Conservation (phyloP, 2,797 vertebrate species). For the Pseudochirops corinnae region DNA sequence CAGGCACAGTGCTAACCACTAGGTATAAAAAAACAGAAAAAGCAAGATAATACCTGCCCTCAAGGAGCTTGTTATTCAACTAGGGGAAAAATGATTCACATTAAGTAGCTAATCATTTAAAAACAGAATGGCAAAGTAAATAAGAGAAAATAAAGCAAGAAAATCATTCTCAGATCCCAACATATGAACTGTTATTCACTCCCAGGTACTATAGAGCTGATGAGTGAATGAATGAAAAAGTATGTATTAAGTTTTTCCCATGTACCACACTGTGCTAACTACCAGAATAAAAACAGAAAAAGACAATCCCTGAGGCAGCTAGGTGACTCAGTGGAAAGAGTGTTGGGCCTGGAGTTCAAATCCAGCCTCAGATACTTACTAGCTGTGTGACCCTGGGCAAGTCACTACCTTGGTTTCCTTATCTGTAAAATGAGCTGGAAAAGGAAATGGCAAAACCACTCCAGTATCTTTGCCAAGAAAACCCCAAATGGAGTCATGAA, state of each 20-base stretch:
- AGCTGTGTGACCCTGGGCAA: not conserved
- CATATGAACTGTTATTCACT: not conserved
- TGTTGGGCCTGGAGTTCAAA: too few species aligned
- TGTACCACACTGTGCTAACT: not conserved
- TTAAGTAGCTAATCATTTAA: not conserved
- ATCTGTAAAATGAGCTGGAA: not conserved
- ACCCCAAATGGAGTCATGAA: not conserved
- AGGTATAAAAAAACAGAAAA: too few species aligned
- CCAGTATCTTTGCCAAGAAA: not conserved
- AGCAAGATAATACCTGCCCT: too few species aligned
- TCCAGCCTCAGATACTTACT: not conserved
- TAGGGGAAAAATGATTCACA: too few species aligned
- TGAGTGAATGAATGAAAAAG: not conserved
- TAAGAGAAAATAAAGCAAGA: not conserved
- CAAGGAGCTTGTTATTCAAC: too few species aligned
- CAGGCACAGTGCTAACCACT: too few species aligned
- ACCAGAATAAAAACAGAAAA: not conserved
- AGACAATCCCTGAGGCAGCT: not conserved
- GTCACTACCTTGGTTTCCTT: not conserved
- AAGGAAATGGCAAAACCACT: not conserved
- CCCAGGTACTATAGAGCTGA: not conserved
- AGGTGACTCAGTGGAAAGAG: not conserved
- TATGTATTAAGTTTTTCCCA: not conserved
- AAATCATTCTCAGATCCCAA: not conserved
- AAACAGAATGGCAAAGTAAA: not conserved